Evolutionary conservation across 1,140 invertebrate species (phyloP), one percentile per base, ranked within the genome.

Genomic region (Thaumetopoea pityocampa): DNA sequence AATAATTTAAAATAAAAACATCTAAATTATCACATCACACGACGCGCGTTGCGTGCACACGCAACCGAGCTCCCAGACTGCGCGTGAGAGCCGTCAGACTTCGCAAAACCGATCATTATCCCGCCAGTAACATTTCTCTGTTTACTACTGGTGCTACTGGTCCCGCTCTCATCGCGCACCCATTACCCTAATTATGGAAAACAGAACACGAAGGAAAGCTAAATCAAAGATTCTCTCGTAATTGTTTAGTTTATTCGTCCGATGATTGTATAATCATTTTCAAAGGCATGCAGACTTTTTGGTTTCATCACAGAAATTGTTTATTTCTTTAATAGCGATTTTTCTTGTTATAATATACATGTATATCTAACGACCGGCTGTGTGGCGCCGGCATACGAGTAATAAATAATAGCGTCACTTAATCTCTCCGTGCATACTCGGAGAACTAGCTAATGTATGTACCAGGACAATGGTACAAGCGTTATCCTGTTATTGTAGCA

Each of bases 141-240:
- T 5, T 33, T 29, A 70, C 79, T 79, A 83, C 79, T 74, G 72
- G 79, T 83, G 55, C 79, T 80, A 53, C 66, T 44, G 45, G 65
- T 51, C 54, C 38, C 19, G 19, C n/a, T 19, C 33, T 38, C 49
- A 52, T 69, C 63, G 63, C 72, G 73, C 74, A 69, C 57, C 55
- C 60, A 69, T 70, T 51, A 61, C 42, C 61, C 64, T 80, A 72
- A 83, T 83, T 68, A 64, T 68, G 51, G 67, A 77, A 80, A 79
- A 63, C 57, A 46, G 41, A 45, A 53, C 55, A 61, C 64, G 61
- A 47, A 69, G 58, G 72, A 68, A 78, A 69, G 69, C 57, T 73
- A 79, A n/a, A 78, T 78, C 64, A 60, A 58, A 52, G 54, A 61
- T 59, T 40, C 41, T 33, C 14, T n/a, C n/a, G n/a, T n/a, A n/a